Evolutionary conservation across 2,113 vertebrate species (phyloP), one percentile per base, ranked within the genome.

Genomic region (Pelvicachromis taeniatus): DNA sequence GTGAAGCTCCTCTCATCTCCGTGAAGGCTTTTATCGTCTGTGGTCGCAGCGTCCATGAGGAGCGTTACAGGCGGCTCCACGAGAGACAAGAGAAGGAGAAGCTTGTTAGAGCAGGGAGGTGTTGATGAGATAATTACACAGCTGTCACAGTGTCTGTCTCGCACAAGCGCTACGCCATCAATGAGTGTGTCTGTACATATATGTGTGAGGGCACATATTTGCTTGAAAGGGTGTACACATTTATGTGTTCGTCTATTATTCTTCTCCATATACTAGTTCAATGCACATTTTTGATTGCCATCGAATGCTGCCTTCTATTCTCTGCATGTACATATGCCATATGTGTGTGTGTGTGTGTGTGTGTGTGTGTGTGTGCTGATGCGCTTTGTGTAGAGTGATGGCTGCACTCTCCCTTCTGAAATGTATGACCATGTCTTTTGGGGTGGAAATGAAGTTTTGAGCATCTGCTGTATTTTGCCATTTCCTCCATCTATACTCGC

Each of bases 81-180:
- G 54, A 65, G 52, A 81, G 65, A 35, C 56, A 59, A 23, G 68
- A 56, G 68, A 85, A 85, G 86, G 87, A 88, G 90, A 89, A 63
- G 80, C 92, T 93, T 89, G 88, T 93, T 92, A 94, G 93, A 85
- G 52, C 55, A 83, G 78, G 77, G 91, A 94, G 89, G 91, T 93
- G 94, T 92, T 94, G 93, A 93, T 93, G 91, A 92, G 92, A 92
- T 95, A 92, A 95, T 95, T 94, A 92, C 93, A 90, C 82, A 89
- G 85, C 91, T 92, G 94, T 91, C 94, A 90, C 53, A 6, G 84
- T 84, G 79, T 48, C 87, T 65, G 87, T 93, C 87, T 91, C 21
- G 84, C 78, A 81, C 50, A 31, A 89, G 80, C 86, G 80, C 63
- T 81, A 79, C 21, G 50, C 75, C 68, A 79, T 89, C 81, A 58